A percentile compares a stretch with the other conserved stretches of the same genome.
Evolutionary conservation across 2,113 vertebrate genomes (phyloP).

Genomic region (Hyaena hyaena): DNA sequence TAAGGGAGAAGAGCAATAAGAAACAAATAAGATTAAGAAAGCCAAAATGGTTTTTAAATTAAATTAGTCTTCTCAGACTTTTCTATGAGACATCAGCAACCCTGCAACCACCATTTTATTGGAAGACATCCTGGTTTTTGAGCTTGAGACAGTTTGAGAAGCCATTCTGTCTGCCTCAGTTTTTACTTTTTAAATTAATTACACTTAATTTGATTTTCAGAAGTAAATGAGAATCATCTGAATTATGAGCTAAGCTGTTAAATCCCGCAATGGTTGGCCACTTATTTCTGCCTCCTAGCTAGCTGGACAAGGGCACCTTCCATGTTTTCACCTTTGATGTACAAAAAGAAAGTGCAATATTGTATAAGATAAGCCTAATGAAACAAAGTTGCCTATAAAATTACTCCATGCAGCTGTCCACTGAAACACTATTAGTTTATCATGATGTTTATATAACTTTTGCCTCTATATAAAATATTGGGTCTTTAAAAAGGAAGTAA

Average conservation of each 20-base stretch:
- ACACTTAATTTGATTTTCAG: slow-evolving; percentile 12
- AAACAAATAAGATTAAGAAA: neutral
- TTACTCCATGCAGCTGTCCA: neutral
- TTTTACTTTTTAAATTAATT: slow-evolving; percentile 45
- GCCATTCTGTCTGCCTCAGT: neutral
- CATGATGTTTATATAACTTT: neutral
- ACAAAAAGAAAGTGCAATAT: neutral
- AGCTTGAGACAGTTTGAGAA: neutral
- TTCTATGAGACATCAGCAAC: neutral
- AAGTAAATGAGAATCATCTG: neutral
- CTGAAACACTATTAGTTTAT: neutral
- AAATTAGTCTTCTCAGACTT: slow-evolving; percentile 16
- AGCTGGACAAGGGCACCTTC: neutral
- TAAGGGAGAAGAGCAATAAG: neutral
- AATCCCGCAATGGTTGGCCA: neutral
- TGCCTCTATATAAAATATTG: neutral
- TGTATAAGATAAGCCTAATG: rapidly evolving
- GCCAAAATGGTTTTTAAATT: slow-evolving; percentile 50
- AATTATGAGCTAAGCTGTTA: neutral
- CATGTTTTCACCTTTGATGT: neutral
- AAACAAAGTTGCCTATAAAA: neutral
- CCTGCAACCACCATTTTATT: neutral
- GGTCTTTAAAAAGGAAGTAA: neutral
- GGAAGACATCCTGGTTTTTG: neutral
- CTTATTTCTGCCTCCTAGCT: neutral